phyloP scores from a whole-genome alignment of 2,113 vertebrate species.

The Probosciger aterrimus region DNA sequence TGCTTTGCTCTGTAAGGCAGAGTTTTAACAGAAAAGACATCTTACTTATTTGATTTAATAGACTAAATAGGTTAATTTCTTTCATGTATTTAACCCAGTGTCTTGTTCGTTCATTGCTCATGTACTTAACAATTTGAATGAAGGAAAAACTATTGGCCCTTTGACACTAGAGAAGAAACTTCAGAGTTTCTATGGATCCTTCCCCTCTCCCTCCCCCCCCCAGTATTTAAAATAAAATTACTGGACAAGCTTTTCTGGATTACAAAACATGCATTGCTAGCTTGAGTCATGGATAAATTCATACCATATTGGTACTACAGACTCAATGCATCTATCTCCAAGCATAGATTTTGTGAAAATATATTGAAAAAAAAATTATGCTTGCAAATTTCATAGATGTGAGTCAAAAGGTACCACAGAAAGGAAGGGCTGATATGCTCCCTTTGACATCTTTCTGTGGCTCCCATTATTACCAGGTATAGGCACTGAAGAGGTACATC shows the following conservation, averaged over 20 bases:
- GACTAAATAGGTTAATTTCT: neutral
- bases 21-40: neutral
- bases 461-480: neutral
- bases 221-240: neutral
- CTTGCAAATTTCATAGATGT: neutral
- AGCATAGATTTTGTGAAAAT: neutral
- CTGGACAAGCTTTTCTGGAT: neutral
- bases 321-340: neutral
- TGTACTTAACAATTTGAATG: neutral
- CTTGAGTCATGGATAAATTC: neutral
- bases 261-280: neutral
- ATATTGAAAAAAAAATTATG: neutral
- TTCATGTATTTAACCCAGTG: neutral
- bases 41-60: neutral
- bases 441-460: neutral
- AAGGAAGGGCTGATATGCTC: neutral
- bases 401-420: neutral
- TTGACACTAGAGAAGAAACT: neutral
- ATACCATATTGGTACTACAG: neutral
- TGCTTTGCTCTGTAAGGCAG: neutral
- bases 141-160: neutral
- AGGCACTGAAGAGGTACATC: neutral
- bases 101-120: neutral
- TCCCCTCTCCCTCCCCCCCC: fast-evolving
- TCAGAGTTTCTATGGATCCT: neutral